A percentile compares a stretch with the other conserved stretches of the same genome.
Evolutionary conservation across 2,113 vertebrate species (phyloP).

Genomic region (Onychostoma macrolepis): DNA sequence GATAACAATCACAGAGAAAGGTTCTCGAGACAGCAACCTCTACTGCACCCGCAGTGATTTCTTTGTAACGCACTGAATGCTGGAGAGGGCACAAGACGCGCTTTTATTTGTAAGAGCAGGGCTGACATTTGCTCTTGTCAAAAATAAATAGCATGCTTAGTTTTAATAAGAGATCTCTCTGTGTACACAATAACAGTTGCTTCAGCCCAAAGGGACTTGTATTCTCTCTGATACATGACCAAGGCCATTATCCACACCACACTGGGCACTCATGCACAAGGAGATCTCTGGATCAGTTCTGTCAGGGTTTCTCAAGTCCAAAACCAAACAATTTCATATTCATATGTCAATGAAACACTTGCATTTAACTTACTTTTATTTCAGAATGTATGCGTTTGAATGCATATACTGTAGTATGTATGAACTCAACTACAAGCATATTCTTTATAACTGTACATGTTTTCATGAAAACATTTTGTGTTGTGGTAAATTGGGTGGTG

Average conservation of each 20-base stretch:
- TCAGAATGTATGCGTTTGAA: neutral
- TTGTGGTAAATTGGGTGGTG: too few species aligned
- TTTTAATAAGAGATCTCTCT: conserved; percentile 38
- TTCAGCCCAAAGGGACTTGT: neutral
- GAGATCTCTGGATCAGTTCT: neutral
- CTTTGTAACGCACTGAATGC: neutral
- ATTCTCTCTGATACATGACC: neutral
- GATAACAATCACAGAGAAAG: conserved; percentile 27
- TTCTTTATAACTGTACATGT: neutral
- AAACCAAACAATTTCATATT: neutral
- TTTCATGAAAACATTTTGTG: neutral
- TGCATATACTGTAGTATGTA: neutral
- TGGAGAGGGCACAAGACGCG: conserved; percentile 22
- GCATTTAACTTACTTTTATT: neutral
- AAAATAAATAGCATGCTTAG: conserved; percentile 37
- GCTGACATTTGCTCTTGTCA: conserved; percentile 35
- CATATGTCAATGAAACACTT: neutral
- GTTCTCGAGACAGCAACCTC: conserved; percentile 3
- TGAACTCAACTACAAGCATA: neutral
- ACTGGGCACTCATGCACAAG: neutral
- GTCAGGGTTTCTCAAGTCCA: neutral
- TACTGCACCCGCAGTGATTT: conserved; percentile 11
- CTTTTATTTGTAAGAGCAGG: conserved; percentile 20
- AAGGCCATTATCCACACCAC: conserved; percentile 12
- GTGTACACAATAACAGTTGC: neutral